Percentiles rank a stretch among this genome's conserved stretches.
Conservation (phyloP, 2,113 vertebrate species). For the Epinephelus fuscoguttatus region DNA sequence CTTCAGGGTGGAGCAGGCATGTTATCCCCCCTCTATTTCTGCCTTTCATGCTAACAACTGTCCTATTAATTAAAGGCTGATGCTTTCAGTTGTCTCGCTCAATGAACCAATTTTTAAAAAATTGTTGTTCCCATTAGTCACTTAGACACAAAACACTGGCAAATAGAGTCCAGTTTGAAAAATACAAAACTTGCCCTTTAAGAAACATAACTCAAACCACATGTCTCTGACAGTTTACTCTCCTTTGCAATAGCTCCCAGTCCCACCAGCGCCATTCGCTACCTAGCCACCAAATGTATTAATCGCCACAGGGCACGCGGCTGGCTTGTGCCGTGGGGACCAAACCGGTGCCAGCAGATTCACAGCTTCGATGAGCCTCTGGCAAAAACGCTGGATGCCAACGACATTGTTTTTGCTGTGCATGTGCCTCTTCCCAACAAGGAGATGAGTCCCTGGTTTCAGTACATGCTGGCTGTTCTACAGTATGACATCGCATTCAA, state of each 20-base stretch:
- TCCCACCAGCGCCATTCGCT: constrained; percentile 55
- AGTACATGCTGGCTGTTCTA: constrained; percentile 93
- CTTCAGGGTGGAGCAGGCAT: too few relatives aligned
- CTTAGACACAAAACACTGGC: too few relatives aligned
- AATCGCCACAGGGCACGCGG: constrained; percentile 85
- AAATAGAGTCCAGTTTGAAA: too few relatives aligned
- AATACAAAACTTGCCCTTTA: too few relatives aligned
- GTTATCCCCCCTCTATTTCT: too few relatives aligned
- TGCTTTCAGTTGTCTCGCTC: too few relatives aligned
- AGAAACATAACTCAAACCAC: background rate
- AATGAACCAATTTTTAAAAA: too few relatives aligned
- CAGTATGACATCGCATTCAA: constrained; percentile 94
- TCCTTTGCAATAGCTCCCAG: constrained; percentile 36
- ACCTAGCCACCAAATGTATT: constrained; percentile 88
- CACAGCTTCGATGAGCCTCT: constrained; percentile 90
- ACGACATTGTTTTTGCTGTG: constrained; percentile 86
- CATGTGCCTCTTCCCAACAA: constrained; percentile 89
- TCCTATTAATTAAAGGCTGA: too few relatives aligned
- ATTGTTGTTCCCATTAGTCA: too few relatives aligned
- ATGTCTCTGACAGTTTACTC: background rate
- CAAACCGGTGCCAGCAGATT: constrained; percentile 89
- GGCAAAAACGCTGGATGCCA: constrained; percentile 86
- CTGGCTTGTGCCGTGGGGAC: constrained; percentile 93
- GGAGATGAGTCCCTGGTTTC: constrained; percentile 97
- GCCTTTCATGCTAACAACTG: too few relatives aligned